Percentiles rank a stretch among this genome's conserved stretches.
Conservation (phyloP, 2,113 vertebrate genomes). For the Picathartes gymnocephalus region DNA sequence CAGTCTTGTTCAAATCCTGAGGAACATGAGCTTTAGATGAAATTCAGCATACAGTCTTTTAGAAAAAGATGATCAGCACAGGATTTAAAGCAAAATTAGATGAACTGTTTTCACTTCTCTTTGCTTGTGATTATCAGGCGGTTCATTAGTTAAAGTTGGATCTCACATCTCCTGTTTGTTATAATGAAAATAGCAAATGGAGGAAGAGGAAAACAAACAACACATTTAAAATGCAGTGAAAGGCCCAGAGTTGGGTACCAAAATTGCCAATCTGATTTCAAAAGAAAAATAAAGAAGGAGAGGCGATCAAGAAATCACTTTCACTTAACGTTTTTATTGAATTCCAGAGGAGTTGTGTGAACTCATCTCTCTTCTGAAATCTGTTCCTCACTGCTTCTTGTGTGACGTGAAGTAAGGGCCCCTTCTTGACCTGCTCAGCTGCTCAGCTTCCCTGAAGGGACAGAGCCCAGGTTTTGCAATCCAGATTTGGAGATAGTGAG, state of each 20-base stretch:
- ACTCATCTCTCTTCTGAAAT: neutral
- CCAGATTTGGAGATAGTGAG: neutral
- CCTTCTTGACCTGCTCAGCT: neutral
- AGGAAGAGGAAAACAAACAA: neutral
- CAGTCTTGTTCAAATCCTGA: neutral
- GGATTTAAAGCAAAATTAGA: neutral
- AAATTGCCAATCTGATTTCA: neutral
- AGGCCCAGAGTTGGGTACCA: neutral
- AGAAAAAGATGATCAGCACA: neutral
- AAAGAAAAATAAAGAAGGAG: neutral
- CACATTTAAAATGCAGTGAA: neutral
- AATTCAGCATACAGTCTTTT: neutral
- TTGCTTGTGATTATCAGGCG: neutral
- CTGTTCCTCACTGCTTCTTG: neutral
- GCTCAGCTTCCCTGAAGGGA: neutral
- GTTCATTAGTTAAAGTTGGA: neutral
- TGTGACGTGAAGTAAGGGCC: neutral
- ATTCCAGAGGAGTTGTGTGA: neutral
- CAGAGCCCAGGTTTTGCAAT: neutral
- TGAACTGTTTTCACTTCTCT: neutral
- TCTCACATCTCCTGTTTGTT: neutral
- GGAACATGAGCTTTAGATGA: neutral
- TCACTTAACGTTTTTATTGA: neutral
- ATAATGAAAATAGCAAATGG: neutral
- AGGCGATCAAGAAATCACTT: neutral